A percentile compares a stretch with the other conserved stretches of the same genome.
Evolutionary conservation across 2,797 vertebrate genomes (phyloP).

Genomic region (Darevskia nairensis): DNA sequence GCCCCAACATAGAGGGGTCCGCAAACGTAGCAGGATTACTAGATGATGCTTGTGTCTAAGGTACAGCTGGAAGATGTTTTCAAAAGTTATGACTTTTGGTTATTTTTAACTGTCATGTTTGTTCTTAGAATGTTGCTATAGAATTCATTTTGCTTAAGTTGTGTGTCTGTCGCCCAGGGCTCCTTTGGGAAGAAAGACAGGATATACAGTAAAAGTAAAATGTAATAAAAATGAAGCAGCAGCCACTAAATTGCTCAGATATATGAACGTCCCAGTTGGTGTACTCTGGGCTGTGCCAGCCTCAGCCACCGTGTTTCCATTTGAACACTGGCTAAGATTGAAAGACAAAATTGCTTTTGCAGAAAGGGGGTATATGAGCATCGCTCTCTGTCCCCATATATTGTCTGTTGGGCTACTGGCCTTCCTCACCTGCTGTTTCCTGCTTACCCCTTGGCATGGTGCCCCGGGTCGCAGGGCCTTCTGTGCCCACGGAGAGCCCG

Average conservation of each 20-base stretch:
- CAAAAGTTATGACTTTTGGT: too few relatives aligned
- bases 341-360: not conserved
- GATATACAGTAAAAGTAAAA: too few relatives aligned
- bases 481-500: too few relatives aligned
- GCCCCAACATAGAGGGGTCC: too few relatives aligned
- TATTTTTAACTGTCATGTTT: too few relatives aligned
- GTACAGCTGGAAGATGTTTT: not conserved
- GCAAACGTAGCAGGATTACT: not conserved
- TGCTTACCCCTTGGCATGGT: not conserved
- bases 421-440: not conserved
- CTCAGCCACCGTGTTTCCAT: not conserved
- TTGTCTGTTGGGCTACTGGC: accelerated
- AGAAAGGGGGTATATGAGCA: not conserved
- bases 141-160: too few relatives aligned
- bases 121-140: too few relatives aligned
- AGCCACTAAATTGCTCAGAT: not conserved
- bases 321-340: not conserved
- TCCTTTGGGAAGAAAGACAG: too few relatives aligned
- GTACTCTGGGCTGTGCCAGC: not conserved
- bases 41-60: not conserved
- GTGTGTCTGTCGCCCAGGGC: too few relatives aligned
- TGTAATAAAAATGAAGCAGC: too few relatives aligned
- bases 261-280: not conserved
- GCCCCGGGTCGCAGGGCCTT: not conserved
- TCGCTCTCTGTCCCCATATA: not conserved